phyloP scores from a whole-genome alignment of 2,888 invertebrate species.

The Globia sparganii region DNA sequence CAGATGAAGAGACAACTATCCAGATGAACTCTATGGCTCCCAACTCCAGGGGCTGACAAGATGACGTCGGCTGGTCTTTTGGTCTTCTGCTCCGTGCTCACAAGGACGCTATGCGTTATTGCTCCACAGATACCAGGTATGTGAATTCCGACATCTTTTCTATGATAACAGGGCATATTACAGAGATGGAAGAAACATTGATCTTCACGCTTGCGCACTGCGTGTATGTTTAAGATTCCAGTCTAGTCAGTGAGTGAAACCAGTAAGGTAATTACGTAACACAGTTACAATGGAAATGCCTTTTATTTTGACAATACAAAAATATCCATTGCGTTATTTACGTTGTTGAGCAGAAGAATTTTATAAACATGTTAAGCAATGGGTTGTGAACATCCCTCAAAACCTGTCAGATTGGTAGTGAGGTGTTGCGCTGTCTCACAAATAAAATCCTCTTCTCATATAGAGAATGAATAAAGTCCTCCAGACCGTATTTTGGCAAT shows the following conservation, averaged over 20 bases:
- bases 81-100: conserved; percentile 85
- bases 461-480: neutral
- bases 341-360: neutral
- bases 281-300: neutral
- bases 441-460: neutral
- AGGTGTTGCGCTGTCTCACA: neutral
- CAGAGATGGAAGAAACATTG: neutral
- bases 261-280: neutral
- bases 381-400: neutral
- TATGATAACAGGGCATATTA: neutral
- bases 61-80: conserved; percentile 85
- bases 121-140: conserved; percentile 86
- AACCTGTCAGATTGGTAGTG: neutral
- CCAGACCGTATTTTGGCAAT: too few relatives aligned
- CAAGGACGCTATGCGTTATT: conserved; percentile 85
- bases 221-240: neutral
- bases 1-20: conserved; percentile 75
- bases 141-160: neutral
- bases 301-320: neutral
- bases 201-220: neutral
- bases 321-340: neutral
- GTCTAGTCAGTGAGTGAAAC: too few relatives aligned
- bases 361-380: neutral
- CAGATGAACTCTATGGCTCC: conserved; percentile 85
- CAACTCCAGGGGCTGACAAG: conserved; percentile 79